phyloP scores from a whole-genome alignment of 2,888 invertebrate genomes.

The Hirtodrosophila alboralis region DNA sequence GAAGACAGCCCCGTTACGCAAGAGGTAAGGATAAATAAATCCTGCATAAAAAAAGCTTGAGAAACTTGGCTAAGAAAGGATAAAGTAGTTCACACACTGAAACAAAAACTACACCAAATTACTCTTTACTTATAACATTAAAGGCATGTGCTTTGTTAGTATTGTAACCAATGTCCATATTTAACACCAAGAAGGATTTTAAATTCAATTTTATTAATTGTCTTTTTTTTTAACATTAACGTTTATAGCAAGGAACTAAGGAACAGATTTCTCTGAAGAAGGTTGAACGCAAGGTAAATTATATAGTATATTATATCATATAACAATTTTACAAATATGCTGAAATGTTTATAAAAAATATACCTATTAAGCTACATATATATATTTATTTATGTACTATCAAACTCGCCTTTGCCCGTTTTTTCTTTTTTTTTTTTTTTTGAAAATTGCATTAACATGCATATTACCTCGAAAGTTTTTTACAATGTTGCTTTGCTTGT shows the following conservation, averaged over 20 bases:
- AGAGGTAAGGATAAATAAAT: conserved; percentile 32
- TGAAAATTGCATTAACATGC: too few relatives aligned
- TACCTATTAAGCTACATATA: too few relatives aligned
- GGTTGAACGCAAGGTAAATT: conserved; percentile 74
- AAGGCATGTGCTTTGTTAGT: conserved; percentile 2
- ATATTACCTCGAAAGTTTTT: too few relatives aligned
- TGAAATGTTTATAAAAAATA: too few relatives aligned
- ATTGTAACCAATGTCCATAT: background rate
- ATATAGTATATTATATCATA: background rate
- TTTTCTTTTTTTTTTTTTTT: too few relatives aligned
- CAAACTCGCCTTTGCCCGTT: too few relatives aligned
- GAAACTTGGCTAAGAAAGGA: conserved; percentile 2
- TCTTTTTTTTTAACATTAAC: background rate
- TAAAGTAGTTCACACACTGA: background rate
- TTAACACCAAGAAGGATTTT: too few relatives aligned
- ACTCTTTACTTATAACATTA: background rate
- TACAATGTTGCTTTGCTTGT: too few relatives aligned
- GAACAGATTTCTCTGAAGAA: conserved; percentile 78
- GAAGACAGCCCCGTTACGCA: background rate
- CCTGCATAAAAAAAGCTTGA: conserved; percentile 1
- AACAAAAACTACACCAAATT: conserved; percentile 12
- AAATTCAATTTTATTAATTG: background rate
- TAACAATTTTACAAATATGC: background rate
- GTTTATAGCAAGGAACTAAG: conserved; percentile 62
- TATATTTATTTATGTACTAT: too few relatives aligned